Percentiles rank a stretch among this genome's conserved stretches.
Evolutionary conservation across 2,113 vertebrate genomes (phyloP).

Genomic region (Oxyruncus cristatus): DNA sequence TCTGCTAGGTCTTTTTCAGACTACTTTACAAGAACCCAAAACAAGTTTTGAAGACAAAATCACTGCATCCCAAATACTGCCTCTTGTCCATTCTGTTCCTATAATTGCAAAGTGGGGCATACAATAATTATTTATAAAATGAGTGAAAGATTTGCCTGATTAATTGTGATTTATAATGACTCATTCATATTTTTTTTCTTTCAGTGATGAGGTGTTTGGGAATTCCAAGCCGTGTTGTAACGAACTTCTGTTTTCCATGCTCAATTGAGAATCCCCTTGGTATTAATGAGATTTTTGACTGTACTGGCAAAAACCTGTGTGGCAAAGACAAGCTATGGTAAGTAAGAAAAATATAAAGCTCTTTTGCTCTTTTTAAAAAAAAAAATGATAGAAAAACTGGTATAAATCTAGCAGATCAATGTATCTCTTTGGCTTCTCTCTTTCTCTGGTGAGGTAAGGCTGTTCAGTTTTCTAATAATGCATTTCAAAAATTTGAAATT

Average conservation of each 20-base stretch:
- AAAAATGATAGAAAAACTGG: background rate
- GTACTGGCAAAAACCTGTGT: constrained; percentile 31
- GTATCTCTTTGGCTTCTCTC: background rate
- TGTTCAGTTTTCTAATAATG: background rate
- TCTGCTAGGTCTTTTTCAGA: background rate
- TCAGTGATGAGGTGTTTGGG: constrained; percentile 47
- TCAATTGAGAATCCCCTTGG: constrained; percentile 25
- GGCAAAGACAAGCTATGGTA: constrained; percentile 61
- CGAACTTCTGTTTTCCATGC: constrained; percentile 44
- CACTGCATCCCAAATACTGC: background rate
- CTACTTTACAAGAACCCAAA: background rate
- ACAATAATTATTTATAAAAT: background rate
- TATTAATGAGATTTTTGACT: constrained; percentile 53
- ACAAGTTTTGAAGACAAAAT: background rate
- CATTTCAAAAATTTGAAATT: background rate
- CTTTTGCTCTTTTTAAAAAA: background rate
- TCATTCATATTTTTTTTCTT: background rate
- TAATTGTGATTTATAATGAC: background rate
- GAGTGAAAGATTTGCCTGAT: background rate
- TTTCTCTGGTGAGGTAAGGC: background rate
- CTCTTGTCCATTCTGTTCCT: background rate
- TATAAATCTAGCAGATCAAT: background rate
- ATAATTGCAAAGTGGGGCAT: background rate
- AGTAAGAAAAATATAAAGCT: background rate
- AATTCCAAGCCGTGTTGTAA: constrained; percentile 59